Evolutionary conservation across 2,888 invertebrate genomes (phyloP), one percentile per base, ranked within the genome.

Genomic region (Drosophila engyochracea): DNA sequence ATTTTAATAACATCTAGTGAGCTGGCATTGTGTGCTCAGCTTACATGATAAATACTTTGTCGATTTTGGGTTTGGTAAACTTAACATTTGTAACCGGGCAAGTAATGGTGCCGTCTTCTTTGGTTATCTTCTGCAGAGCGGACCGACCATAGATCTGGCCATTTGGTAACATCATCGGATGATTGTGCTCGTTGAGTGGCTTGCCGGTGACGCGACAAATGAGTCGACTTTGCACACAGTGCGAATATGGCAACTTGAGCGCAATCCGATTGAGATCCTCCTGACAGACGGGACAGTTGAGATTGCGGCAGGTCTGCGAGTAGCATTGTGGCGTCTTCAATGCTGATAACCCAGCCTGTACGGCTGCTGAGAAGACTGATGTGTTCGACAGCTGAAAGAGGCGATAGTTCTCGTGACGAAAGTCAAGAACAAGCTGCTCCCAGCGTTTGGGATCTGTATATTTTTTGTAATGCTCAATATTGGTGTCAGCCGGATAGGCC

Each of bases 101-200:
- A 74, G 97, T 96, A 74, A 99, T 96, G 85, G 96, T 96, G 52
- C 99, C 99, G 88, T 98, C 97, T 91, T 98, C 98, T 92, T 97
- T 97, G 91, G 99, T 98, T 97, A 99, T 98, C 92, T 97, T 96
- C 84, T 96, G 96, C 70, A 99, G 94, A 19, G 98, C 97, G 95
- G 97, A 96, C 94, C 98, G 97, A 14, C 98, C 98, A 92, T 98
- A 99, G 70, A 99, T 98, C 94, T 98, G 97, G 66, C 99, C 99
- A 94, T 99, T 99, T 75, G 99, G 99, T 94, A 99, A 95, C 96
- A 99, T 98, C 97, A 99, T 97, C 16, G 99, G 99, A 85, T 98
- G 98, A 94, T 99, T 99, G 94, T 99, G 97, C 93, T 99, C 99
- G 94, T 99, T 99, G 90, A 99, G 95, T 57, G 98, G 97, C 87